Evolutionary conservation across 1,140 invertebrate species (phyloP), one percentile per base, ranked within the genome.

Genomic region (Drosophila ficusphila): DNA sequence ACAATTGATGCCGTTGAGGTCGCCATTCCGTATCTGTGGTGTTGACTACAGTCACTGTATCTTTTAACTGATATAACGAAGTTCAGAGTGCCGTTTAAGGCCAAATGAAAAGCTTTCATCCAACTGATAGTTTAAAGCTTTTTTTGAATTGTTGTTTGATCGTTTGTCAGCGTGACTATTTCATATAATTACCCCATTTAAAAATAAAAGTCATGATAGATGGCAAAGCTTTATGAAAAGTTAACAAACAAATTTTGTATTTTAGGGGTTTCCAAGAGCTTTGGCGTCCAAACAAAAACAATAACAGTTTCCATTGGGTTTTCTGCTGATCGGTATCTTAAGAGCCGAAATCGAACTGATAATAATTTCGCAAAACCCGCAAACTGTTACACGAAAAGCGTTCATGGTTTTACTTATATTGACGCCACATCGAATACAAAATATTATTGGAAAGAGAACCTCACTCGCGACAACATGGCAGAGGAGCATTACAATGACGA

Each of bases 1-100:
- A 47, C 18, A 16, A 90, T 70, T 11, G 21, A 19, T 6, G 12
- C 7, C 1, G 2, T 79, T 11, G 23, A 1, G 11, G 5, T 11
- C 5, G 29, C 6, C 44, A 41, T 27, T 34, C 1, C 33, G 11
- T 38, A 11, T 25, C 18, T 54, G 48, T 25, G 34, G n/a, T 19
- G 14, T 11, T 14, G 7, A 1, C 11, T 6, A n/a, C n/a, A n/a
- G n/a, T n/a, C 18, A 33, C 19, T 46, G 42, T 29, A 5, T 19
- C 16, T 12, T 39, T 14, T 8, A 12, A 67, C 52, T 61, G 33
- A 61, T 3, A 25, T 12, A 1, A 3, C 12, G 1, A 19, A 2
- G 21, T 25, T 51, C 4, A 7, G 18, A 12, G 4, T 7, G 5
- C 3, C 3, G 8, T 21, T 31, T 11, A 0, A 41, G 16, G 14